phyloP scores from a whole-genome alignment of 2,797 vertebrate genomes.

The Spinus pinus region DNA sequence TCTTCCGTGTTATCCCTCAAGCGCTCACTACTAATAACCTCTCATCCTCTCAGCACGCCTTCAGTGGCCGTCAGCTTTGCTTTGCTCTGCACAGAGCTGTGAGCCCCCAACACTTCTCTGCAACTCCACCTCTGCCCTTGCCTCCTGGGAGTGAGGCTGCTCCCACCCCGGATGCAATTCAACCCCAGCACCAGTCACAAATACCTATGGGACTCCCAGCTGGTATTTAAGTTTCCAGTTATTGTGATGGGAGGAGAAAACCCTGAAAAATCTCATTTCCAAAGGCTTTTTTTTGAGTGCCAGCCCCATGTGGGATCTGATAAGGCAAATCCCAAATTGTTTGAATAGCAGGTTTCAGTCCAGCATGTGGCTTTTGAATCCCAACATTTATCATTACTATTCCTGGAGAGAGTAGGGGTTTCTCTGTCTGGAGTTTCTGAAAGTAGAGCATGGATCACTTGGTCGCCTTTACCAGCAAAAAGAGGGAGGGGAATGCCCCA shows the following conservation, averaged over 20 bases:
- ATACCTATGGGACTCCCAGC: neutral
- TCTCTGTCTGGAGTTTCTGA: neutral
- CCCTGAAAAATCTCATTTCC: neutral
- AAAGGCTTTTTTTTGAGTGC: neutral
- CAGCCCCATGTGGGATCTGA: neutral
- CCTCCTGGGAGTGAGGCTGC: neutral
- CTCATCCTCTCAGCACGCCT: neutral
- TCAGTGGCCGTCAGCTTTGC: neutral
- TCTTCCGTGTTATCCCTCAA: neutral
- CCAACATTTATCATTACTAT: neutral
- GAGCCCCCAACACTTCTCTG: neutral
- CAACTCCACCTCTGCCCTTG: neutral
- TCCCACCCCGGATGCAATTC: rapidly evolving
- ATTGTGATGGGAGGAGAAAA: neutral
- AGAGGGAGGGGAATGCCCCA: neutral
- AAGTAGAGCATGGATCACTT: rapidly evolving
- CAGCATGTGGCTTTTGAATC: neutral
- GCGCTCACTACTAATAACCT: neutral
- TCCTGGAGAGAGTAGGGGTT: neutral
- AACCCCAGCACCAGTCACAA: neutral
- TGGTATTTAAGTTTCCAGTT: neutral
- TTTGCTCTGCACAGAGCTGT: neutral
- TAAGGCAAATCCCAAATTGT: neutral
- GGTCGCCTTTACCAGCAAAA: neutral
- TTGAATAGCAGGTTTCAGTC: neutral